Evolutionary conservation across 2,797 vertebrate species (phyloP), one percentile per base, ranked within the genome.

Genomic region (Miichthys miiuy): DNA sequence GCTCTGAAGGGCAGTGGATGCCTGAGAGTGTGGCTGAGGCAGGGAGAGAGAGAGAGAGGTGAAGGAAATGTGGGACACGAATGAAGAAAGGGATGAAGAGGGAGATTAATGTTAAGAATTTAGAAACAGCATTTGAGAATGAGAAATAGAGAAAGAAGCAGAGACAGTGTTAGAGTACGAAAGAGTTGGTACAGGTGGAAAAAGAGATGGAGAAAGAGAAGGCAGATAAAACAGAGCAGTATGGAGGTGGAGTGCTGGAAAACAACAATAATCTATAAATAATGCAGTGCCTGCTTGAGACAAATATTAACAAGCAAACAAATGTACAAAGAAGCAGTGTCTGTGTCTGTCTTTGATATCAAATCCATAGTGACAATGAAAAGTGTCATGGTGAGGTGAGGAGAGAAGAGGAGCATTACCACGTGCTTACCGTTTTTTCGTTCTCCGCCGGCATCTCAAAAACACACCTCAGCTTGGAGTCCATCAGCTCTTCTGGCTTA

Each of bases 381-480:
- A 52, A 50, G 5, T 5, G 18, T 42, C 30, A 34, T 1, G 0
- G 8, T 64, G 66, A 72, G 44, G 30, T 0, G 21, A 67, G 34
- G n/a, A 38, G 46, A 52, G 16, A 9, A 68, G 56, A 1, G 46
- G 17, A 23, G 54, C 10, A 52, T 50, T 4, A 55, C 8, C 20
- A 46, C 17, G 46, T 56, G 69, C 96, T 96, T 92, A 99, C 98
- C 90, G 94, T 96, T 95, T 99, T 99, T 89, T 99, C 98, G 50
- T 97, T 99, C 90, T 99, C 98, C 63, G 90, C 92, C 46, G 98
- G 98, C 91, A 99, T 95, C 89, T 99, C 98, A 92, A 99, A 99
- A 91, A 98, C 96, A 95, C 98, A 99, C 91, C 98, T 96, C 95
- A 99, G 96, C 94, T 99, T 99, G n/a, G 98, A 99, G 93, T 99